phyloP scores from a whole-genome alignment of 2,888 invertebrate genomes.

The Cabera pusaria region DNA sequence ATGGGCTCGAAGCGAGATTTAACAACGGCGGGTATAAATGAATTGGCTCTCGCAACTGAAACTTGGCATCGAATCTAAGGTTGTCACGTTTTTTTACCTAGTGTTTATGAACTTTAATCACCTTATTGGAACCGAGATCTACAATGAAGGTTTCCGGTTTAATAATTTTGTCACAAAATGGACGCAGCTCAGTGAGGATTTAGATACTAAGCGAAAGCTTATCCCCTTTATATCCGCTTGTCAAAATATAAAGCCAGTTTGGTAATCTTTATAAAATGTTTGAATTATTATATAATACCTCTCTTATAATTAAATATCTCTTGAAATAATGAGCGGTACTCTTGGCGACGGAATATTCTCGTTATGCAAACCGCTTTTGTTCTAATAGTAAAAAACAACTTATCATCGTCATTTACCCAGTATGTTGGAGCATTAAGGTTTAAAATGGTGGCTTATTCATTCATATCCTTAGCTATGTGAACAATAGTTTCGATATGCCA shows the following conservation, averaged over 20 bases:
- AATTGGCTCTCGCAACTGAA: conserved; percentile 1
- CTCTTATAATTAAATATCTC: conserved; percentile 6
- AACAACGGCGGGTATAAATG: conserved; percentile 4
- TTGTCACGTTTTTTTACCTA: too few species aligned
- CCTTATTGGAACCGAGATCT: not conserved
- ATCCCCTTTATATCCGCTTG: conserved; percentile 15
- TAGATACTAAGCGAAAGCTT: conserved; percentile 15
- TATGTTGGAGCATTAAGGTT: not conserved
- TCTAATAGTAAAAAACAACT: not conserved
- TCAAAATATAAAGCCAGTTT: conserved; percentile 20
- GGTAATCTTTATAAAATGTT: conserved; percentile 19
- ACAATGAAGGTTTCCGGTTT: conserved; percentile 3
- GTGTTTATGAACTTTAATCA: too few species aligned
- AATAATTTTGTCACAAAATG: conserved; percentile 8
- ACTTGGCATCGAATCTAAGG: conserved; percentile 2
- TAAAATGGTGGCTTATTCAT: not conserved
- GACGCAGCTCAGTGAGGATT: conserved; percentile 10
- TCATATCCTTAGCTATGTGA: not conserved
- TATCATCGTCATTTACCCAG: not conserved
- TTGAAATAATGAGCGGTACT: conserved; percentile 3
- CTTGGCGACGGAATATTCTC: not conserved
- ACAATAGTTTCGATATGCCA: conserved; percentile 13
- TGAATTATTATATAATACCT: conserved; percentile 15
- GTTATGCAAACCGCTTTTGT: not conserved
- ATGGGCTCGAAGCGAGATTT: conserved; percentile 3